Evolutionary conservation across 1,140 invertebrate genomes (phyloP).

Genomic region (Trichoplusia ni): DNA sequence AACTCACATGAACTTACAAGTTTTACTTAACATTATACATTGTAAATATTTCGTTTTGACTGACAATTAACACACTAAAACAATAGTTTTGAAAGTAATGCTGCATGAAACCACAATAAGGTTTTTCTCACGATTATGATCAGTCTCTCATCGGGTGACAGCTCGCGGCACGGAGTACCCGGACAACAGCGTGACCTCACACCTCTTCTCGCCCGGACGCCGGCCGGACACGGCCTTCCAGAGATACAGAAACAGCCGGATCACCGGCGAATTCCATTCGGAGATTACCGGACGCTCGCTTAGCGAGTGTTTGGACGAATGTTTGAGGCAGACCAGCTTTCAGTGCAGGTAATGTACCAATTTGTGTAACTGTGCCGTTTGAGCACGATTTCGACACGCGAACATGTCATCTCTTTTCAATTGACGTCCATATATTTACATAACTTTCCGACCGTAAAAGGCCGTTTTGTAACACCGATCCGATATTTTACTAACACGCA

Average conservation of each 20-base stretch:
- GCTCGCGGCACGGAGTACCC: slow-evolving; percentile 91
- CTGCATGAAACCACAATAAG: slow-evolving; percentile 68
- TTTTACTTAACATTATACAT: not conserved
- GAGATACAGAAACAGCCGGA: slow-evolving; percentile 90
- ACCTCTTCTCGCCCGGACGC: slow-evolving; percentile 89
- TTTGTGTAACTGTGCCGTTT: slow-evolving; percentile 10
- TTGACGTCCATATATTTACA: slow-evolving; percentile 23
- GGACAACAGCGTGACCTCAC: slow-evolving; percentile 90
- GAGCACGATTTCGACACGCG: slow-evolving; percentile 12
- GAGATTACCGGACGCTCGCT: slow-evolving; percentile 93
- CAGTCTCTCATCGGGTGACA: slow-evolving; percentile 80
- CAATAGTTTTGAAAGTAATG: slow-evolving; percentile 34
- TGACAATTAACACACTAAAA: slow-evolving; percentile 35
- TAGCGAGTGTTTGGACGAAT: slow-evolving; percentile 94
- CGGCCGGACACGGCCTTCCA: slow-evolving; percentile 94
- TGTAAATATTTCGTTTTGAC: not conserved
- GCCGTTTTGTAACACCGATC: slow-evolving; percentile 11
- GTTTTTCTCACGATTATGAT: slow-evolving; percentile 76
- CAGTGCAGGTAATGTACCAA: slow-evolving; percentile 85
- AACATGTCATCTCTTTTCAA: slow-evolving; percentile 20
- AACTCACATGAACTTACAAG: not conserved
- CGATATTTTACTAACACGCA: slow-evolving; percentile 1
- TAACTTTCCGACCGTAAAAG: slow-evolving; percentile 22
- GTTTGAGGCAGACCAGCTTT: slow-evolving; percentile 92
- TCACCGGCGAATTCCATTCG: slow-evolving; percentile 92